Percentiles rank a stretch among this genome's conserved stretches.
Evolutionary conservation across 2,113 vertebrate genomes (phyloP).

Genomic region (Hemicordylus capensis): DNA sequence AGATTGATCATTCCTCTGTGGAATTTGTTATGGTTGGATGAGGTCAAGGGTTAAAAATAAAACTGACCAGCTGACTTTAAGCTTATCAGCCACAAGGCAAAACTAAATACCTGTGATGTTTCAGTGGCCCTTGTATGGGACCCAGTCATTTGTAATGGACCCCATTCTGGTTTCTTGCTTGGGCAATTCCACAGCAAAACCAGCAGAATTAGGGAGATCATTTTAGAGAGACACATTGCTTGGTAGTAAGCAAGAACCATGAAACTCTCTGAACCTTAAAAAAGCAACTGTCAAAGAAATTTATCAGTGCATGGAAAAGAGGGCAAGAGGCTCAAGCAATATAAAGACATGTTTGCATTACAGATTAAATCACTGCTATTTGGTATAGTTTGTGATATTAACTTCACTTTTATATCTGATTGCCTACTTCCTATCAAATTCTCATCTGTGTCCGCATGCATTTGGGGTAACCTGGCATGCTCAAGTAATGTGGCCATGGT

Average conservation of each 20-base stretch:
- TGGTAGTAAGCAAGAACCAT: not conserved
- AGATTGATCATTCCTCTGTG: not conserved
- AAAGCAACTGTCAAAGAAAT: accelerated
- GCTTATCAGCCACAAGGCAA: not conserved
- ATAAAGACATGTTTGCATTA: not conserved
- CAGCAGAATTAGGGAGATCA: not conserved
- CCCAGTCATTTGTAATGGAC: not conserved
- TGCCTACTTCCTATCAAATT: not conserved
- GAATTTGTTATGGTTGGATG: conserved; percentile 10
- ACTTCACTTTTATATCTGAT: not conserved
- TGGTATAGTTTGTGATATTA: not conserved
- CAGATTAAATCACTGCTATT: not conserved
- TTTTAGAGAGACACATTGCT: not conserved
- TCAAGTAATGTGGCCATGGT: not conserved
- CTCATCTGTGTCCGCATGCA: too few relatives aligned
- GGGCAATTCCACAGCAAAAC: not conserved
- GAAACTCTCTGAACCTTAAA: not conserved
- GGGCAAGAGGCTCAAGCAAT: not conserved
- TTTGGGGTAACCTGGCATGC: not conserved
- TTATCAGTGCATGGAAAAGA: not conserved
- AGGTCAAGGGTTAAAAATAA: conserved; percentile 28
- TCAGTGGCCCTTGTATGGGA: not conserved
- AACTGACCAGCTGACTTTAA: conserved; percentile 19
- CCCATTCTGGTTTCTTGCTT: not conserved
- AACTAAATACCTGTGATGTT: conserved; percentile 10